phyloP scores from a whole-genome alignment of 2,113 vertebrate species.

The Zosterops borbonicus region DNA sequence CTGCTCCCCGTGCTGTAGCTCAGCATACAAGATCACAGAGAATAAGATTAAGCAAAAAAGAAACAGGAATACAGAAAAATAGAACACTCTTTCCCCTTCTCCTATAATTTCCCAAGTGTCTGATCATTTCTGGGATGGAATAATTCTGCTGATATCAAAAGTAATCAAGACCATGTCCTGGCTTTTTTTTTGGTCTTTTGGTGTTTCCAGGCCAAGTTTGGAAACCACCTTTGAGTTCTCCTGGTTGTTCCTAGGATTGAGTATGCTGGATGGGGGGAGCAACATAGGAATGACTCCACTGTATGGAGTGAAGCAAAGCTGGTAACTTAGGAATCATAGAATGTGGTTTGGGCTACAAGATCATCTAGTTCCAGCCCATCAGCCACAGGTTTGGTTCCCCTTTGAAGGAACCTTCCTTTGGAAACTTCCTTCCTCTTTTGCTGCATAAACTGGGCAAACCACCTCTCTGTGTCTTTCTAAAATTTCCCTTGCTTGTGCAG shows the following conservation, averaged over 20 bases:
- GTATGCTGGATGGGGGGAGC: rapidly evolving
- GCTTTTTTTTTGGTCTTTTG: not conserved
- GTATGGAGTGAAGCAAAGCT: rapidly evolving
- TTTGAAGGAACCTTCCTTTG: not conserved
- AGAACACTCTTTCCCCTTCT: rapidly evolving
- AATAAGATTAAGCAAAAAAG: not conserved
- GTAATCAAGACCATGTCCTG: not conserved
- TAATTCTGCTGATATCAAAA: not conserved
- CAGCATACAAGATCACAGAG: rapidly evolving
- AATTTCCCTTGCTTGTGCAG: not conserved
- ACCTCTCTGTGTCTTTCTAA: not conserved
- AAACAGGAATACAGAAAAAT: not conserved
- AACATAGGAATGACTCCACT: not conserved
- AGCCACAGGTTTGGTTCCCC: not conserved
- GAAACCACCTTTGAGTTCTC: not conserved
- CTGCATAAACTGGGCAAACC: rapidly evolving
- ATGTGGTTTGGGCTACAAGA: not conserved
- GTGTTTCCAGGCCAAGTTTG: not conserved
- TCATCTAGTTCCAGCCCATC: not conserved
- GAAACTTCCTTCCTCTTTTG: not conserved
- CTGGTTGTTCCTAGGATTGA: not conserved
- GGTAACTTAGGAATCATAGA: not conserved
- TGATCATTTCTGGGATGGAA: not conserved
- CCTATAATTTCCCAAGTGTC: not conserved
- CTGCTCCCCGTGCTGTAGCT: too few species aligned